Evolutionary conservation across 2,113 vertebrate species (phyloP), one percentile per base, ranked within the genome.

Genomic region (Macroglossus sobrinus): DNA sequence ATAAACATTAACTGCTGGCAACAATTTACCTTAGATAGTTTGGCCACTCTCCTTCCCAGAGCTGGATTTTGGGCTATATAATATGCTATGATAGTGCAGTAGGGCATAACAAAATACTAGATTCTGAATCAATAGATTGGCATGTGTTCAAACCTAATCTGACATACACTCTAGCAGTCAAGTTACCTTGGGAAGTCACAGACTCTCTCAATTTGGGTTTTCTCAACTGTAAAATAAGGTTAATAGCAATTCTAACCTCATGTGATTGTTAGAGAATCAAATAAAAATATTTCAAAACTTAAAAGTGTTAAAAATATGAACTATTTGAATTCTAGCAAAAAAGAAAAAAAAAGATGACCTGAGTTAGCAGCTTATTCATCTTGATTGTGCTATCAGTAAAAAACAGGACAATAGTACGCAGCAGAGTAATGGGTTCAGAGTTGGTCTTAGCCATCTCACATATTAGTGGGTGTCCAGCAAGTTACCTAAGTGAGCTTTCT

Each of bases 241-340:
- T 55, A 61, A 72, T 19, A 91, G 13, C 3, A 81, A 59, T n/a
- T 33, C 24, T 75, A 81, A 91, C 14, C 19, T 72, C 24, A 55
- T 28, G 40, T 2, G 21, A 11, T 47, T 86, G 35, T 82, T 87
- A 26, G 38, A 79, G 55, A 92, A 90, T 76, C n/a, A 53, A 57
- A 88, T 15, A 10, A 50, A 91, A 87, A 43, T 18, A 82, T 53
- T 87, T 92, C 64, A 87, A 94, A 72, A 93, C 3, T 66, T 87
- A 22, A 92, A 94, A 76, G 21, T 81, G 28, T 1, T 38, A 43
- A 68, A 68, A 75, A 71, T 68, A 28, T 35, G 61, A 91, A 47
- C 7, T 16, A n/a, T n/a, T 43, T 12, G 21, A 71, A 84, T 57
- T 84, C 16, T 64, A 74, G n/a, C 7, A 33, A 38, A 68, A 68